phyloP scores from a whole-genome alignment of 2,888 invertebrate genomes.

The Caradrina kadenii region DNA sequence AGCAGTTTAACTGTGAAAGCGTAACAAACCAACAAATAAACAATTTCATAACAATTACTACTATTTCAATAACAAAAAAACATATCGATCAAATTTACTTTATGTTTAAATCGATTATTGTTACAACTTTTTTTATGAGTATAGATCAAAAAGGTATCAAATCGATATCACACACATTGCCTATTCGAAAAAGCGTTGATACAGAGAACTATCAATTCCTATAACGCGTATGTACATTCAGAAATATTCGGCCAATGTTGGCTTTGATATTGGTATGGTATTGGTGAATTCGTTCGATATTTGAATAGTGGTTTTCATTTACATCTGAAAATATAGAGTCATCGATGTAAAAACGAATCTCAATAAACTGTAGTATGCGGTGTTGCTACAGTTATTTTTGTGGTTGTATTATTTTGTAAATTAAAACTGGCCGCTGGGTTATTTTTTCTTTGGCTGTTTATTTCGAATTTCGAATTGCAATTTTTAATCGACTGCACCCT shows the following conservation, averaged over 20 bases:
- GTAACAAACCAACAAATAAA: too few species aligned
- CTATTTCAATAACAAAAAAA: too few species aligned
- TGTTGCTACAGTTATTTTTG: slow-evolving; percentile 37
- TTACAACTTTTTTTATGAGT: not conserved
- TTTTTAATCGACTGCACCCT: not conserved
- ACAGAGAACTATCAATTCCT: slow-evolving; percentile 26
- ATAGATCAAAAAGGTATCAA: not conserved
- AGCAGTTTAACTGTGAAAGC: too few species aligned
- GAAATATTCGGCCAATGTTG: slow-evolving; percentile 24
- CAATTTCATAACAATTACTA: too few species aligned
- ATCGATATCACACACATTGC: not conserved
- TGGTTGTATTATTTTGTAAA: slow-evolving; percentile 36
- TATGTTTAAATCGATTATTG: too few species aligned
- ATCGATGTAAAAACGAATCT: slow-evolving; percentile 44
- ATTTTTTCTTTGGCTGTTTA: not conserved
- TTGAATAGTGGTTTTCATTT: slow-evolving; percentile 43
- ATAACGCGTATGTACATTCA: not conserved
- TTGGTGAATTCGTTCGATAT: slow-evolving; percentile 16
- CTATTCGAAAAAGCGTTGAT: slow-evolving; percentile 20
- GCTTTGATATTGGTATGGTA: not conserved
- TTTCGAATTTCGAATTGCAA: not conserved
- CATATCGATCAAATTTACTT: too few species aligned
- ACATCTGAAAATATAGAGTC: slow-evolving; percentile 52
- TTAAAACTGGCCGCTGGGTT: slow-evolving; percentile 7
- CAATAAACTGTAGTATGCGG: slow-evolving; percentile 48